Percentiles rank a stretch among this genome's conserved stretches.
phyloP scores from a whole-genome alignment of 2,113 vertebrate genomes.

The Pedionomus torquatus region DNA sequence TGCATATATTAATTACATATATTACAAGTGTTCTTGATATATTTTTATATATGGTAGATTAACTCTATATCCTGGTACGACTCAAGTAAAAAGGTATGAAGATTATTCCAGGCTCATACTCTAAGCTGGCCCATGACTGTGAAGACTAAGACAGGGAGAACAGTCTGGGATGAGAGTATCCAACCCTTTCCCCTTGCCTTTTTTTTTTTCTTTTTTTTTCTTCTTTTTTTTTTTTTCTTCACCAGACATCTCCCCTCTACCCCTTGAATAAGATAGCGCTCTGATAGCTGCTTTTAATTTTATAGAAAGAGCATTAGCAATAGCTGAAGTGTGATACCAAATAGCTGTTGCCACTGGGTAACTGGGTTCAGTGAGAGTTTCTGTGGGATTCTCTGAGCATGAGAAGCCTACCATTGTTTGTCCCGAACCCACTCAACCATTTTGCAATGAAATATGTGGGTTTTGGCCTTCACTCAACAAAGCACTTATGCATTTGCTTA shows the following conservation, averaged over 20 bases:
- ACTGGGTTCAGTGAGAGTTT: not conserved
- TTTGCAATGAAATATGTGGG: not conserved
- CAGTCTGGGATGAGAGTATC: not conserved
- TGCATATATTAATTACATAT: not conserved
- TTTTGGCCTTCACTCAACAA: not conserved
- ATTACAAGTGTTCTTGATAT: not conserved
- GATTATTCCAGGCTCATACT: not conserved
- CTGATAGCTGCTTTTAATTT: not conserved
- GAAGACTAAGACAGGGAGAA: not conserved
- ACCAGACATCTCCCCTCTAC: accelerated
- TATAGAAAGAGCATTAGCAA: not conserved
- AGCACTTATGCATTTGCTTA: not conserved
- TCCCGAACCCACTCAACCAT: not conserved
- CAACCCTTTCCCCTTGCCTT: accelerated
- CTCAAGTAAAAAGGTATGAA: not conserved
- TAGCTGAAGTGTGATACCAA: not conserved
- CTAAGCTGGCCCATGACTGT: not conserved
- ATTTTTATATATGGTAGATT: not conserved
- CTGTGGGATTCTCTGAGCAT: not conserved
- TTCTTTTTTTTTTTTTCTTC: too few relatives aligned
- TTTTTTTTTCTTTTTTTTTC: not conserved
- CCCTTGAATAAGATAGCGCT: not conserved
- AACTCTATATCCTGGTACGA: not conserved
- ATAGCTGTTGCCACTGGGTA: not conserved
- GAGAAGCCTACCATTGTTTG: not conserved